Conservation (phyloP, 2,888 invertebrate genomes). For the Ganaspis brasiliensis region DNA sequence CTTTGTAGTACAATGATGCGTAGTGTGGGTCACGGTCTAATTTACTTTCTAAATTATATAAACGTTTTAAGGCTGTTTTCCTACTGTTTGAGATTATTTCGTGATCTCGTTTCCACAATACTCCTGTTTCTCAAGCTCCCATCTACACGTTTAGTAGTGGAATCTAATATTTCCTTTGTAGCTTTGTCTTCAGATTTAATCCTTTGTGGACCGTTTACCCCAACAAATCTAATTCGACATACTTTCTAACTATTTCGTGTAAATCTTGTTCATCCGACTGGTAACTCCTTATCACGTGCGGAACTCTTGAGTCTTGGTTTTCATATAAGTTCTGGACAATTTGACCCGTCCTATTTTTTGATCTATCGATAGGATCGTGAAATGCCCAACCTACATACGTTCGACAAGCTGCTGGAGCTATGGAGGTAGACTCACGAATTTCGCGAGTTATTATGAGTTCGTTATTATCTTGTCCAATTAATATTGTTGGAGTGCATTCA, state of each 20-base stretch:
- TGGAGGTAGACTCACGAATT: no score
- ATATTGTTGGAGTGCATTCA: background rate
- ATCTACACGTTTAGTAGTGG: no score
- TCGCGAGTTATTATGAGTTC: slow-evolving; percentile 13
- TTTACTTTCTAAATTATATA: no score
- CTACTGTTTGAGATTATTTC: no score
- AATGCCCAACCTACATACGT: slow-evolving; percentile 41
- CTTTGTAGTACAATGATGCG: slow-evolving; percentile 14
- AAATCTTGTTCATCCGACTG: no score
- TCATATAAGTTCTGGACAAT: no score
- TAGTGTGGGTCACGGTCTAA: slow-evolving; percentile 31
- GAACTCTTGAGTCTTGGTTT: no score
- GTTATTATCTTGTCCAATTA: slow-evolving; percentile 49
- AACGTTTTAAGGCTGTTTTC: background rate
- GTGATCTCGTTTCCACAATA: slow-evolving; percentile 51
- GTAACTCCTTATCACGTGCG: no score
- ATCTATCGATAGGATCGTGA: slow-evolving; percentile 25
- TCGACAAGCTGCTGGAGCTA: background rate
- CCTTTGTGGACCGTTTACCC: background rate
- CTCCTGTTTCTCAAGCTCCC: slow-evolving; percentile 48
- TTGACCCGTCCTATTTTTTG: no score
- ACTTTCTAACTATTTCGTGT: background rate
- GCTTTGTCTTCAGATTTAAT: slow-evolving; percentile 8
- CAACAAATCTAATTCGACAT: slow-evolving; percentile 35
- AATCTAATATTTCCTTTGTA: slow-evolving; percentile 12